Conservation (phyloP, 1,140 invertebrate genomes). For the Bursaphelenchus mucronatus region DNA sequence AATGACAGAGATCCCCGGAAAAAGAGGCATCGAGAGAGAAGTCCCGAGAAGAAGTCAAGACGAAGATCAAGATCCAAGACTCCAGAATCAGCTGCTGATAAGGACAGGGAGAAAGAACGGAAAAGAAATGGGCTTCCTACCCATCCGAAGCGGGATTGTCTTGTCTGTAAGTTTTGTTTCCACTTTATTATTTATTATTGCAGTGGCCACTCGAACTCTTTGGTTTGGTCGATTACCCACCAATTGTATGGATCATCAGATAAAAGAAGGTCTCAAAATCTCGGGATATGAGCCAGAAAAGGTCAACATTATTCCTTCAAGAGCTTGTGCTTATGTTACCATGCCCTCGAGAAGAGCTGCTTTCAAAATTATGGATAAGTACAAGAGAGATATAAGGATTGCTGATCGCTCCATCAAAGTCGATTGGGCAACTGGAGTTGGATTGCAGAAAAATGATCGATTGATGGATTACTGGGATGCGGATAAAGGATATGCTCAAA, state of each 20-base stretch:
- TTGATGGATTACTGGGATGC: slow-evolving; percentile 43
- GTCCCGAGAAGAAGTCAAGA: slow-evolving; percentile 19
- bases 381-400: slow-evolving; percentile 31
- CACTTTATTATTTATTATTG: slow-evolving; percentile 5
- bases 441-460: slow-evolving; percentile 30
- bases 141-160: slow-evolving; percentile 35
- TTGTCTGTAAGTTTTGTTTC: slow-evolving; percentile 26
- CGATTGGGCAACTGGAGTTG: slow-evolving; percentile 36
- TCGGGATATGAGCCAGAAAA: slow-evolving; percentile 70
- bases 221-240: slow-evolving; percentile 49
- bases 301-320: slow-evolving; percentile 62
- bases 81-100: slow-evolving; percentile 15
- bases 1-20: neutral
- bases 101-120: slow-evolving; percentile 30
- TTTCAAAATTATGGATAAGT: slow-evolving; percentile 45
- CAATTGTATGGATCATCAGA: slow-evolving; percentile 72
- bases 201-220: slow-evolving; percentile 45
- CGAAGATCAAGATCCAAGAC: no score
- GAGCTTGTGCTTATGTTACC: slow-evolving; percentile 51
- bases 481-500: slow-evolving; percentile 35
- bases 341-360: slow-evolving; percentile 41
- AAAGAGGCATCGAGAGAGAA: neutral
- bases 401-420: slow-evolving; percentile 35
- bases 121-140: slow-evolving; percentile 37
- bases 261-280: slow-evolving; percentile 75